phyloP scores from a whole-genome alignment of 2,888 invertebrate species.

The Tribolium freemani region DNA sequence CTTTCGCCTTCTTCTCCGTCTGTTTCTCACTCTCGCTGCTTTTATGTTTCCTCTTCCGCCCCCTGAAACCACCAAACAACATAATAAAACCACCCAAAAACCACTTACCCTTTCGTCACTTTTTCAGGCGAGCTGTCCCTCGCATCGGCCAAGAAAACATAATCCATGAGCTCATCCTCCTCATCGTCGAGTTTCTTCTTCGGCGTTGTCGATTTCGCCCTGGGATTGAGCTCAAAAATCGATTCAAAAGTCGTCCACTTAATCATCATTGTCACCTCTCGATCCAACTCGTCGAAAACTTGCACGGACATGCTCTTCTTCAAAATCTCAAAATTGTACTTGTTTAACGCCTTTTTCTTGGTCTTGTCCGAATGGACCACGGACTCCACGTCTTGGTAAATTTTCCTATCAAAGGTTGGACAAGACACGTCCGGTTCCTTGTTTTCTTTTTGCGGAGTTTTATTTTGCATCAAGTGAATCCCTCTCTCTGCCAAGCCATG shows the following conservation, averaged over 20 bases:
- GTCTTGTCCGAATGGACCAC: neutral
- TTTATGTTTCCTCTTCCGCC: conserved; percentile 28
- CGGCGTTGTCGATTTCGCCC: neutral
- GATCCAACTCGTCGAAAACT: conserved; percentile 17
- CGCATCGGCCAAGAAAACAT: neutral
- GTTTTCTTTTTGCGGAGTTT: conserved; percentile 44
- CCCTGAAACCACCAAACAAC: conserved; percentile 8
- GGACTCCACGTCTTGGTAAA: neutral
- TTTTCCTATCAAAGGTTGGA: conserved; percentile 12
- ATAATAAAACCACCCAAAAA: no score
- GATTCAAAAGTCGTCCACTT: conserved; percentile 10
- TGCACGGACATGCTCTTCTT: conserved; percentile 13
- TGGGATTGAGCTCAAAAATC: conserved; percentile 1
- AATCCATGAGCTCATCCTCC: conserved; percentile 35
- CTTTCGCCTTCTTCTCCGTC: conserved; percentile 24
- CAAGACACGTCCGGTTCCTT: neutral
- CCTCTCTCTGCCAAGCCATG: conserved; percentile 62
- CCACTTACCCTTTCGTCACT: conserved; percentile 18
- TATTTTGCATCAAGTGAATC: conserved; percentile 62
- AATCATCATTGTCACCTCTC: conserved; percentile 22
- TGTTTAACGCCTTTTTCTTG: conserved; percentile 1
- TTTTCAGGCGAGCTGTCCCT: conserved; percentile 7
- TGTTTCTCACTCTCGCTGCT: neutral
- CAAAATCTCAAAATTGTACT: conserved; percentile 29
- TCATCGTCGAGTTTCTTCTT: neutral